A percentile compares a stretch with the other conserved stretches of the same genome.
Evolutionary conservation across 2,113 vertebrate genomes (phyloP).

Genomic region (Pseudopodoces humilis): DNA sequence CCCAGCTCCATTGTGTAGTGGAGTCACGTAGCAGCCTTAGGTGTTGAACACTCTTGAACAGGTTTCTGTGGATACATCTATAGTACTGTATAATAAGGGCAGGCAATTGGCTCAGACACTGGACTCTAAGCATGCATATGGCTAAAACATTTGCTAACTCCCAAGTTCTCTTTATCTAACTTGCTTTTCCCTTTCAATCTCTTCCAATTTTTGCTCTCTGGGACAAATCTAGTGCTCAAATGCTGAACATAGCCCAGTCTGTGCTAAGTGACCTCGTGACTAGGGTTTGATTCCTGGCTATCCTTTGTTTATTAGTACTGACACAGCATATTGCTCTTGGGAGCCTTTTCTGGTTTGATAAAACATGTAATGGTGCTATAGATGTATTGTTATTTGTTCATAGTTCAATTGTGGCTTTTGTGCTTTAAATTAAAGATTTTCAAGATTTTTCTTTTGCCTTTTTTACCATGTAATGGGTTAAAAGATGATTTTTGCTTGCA

Average conservation of each 20-base stretch:
- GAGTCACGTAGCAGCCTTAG: neutral
- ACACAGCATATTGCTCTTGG: neutral
- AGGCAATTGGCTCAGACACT: neutral
- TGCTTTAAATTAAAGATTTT: neutral
- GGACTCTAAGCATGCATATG: neutral
- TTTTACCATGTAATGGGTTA: neutral
- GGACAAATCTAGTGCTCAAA: neutral
- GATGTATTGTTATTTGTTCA: neutral
- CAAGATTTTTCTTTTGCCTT: neutral
- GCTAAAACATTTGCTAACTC: neutral
- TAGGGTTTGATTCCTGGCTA: neutral
- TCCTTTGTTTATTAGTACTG: neutral
- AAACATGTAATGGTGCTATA: neutral
- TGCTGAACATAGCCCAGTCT: neutral
- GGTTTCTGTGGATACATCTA: neutral
- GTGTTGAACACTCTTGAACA: neutral
- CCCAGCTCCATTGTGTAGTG: neutral
- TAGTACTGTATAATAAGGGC: neutral
- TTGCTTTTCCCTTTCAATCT: neutral
- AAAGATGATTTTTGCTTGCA: neutral
- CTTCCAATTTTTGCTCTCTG: neutral
- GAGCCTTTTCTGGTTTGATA: neutral
- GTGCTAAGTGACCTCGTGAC: neutral
- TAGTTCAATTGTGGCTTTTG: neutral
- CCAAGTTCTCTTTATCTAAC: neutral